Evolutionary conservation across 2,888 invertebrate genomes (phyloP).

Genomic region (Trilocha varians): DNA sequence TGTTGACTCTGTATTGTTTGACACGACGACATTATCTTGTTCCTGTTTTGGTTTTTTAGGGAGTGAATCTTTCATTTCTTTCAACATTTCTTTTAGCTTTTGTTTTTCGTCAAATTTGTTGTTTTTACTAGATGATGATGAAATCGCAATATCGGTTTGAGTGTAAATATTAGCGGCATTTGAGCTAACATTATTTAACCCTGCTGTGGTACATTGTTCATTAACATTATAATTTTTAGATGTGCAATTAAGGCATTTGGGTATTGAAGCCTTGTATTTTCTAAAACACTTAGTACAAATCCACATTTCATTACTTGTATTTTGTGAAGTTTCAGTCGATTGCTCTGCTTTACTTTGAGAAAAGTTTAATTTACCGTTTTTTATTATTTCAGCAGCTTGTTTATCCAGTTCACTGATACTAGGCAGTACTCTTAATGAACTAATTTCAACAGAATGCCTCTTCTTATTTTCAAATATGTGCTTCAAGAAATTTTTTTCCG

Average conservation of each 20-base stretch:
- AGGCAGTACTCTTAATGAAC: slow-evolving; percentile 74
- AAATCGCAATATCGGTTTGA: slow-evolving; percentile 28
- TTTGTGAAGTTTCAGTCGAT: neutral
- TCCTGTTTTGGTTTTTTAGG: slow-evolving; percentile 72
- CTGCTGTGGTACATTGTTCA: slow-evolving; percentile 3
- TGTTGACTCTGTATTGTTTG: slow-evolving; percentile 9
- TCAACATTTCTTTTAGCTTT: slow-evolving; percentile 79
- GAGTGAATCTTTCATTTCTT: slow-evolving; percentile 84
- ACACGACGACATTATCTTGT: slow-evolving; percentile 10
- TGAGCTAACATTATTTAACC: slow-evolving; percentile 2
- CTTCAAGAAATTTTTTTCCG: slow-evolving; percentile 72
- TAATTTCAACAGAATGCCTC: slow-evolving; percentile 46
- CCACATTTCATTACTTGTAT: slow-evolving; percentile 27
- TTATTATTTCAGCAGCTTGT: slow-evolving; percentile 83
- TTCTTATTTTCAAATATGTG: slow-evolving; percentile 63
- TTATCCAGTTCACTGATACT: slow-evolving; percentile 86
- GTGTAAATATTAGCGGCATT: slow-evolving; percentile 28
- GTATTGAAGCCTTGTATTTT: slow-evolving; percentile 44
- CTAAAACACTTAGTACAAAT: slow-evolving; percentile 50
- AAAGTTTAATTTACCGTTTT: slow-evolving; percentile 51
- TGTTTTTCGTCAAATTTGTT: slow-evolving; percentile 60
- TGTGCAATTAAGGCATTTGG: slow-evolving; percentile 38
- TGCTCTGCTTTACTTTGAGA: slow-evolving; percentile 22
- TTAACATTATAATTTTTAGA: slow-evolving; percentile 9
- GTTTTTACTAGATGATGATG: slow-evolving; percentile 13